These are phyloP conservation scores for Octonoba sinensis DNA, from an alignment of 2,888 invertebrate species.

Conservation along the genomic window DNA sequence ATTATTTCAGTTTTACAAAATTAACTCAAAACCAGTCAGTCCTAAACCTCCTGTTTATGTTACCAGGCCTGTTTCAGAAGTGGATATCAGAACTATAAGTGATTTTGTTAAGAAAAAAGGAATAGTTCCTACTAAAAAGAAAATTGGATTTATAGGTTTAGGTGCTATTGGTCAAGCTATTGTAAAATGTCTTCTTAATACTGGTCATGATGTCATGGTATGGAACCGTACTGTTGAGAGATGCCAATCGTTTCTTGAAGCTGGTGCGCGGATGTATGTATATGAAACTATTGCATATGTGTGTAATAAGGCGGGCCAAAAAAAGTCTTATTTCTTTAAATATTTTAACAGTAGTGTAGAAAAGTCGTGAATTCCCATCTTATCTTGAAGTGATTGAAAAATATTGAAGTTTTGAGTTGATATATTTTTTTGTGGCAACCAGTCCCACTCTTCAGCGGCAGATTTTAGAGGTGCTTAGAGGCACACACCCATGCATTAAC, in stretches of 20 bases:
- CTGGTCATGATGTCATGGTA: constrained; percentile 88
- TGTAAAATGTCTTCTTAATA: constrained; percentile 92
- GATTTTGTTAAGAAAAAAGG: background rate
- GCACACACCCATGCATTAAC: too few species aligned
- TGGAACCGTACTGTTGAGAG: constrained; percentile 93
- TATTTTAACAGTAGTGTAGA: background rate
- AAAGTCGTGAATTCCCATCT: constrained; percentile 88
- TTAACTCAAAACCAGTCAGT: too few species aligned
- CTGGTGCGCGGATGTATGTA: constrained; percentile 72
- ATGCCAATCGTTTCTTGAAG: constrained; percentile 81
- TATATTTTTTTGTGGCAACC: too few species aligned
- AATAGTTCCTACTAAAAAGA: constrained; percentile 80
- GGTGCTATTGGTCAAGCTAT: constrained; percentile 96
- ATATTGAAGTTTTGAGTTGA: too few species aligned
- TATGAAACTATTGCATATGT: background rate
- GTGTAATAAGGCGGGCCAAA: background rate
- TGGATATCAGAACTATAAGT: background rate
- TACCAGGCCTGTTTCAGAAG: background rate
- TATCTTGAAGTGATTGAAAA: too few species aligned
- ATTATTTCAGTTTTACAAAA: too few species aligned
- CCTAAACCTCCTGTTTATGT: background rate
- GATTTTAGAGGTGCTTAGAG: too few species aligned
- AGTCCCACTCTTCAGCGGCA: too few species aligned
- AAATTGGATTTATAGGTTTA: constrained; percentile 94
- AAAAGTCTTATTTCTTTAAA: background rate